phyloP scores from a whole-genome alignment of 1,140 invertebrate genomes.

The Papilio helenus region DNA sequence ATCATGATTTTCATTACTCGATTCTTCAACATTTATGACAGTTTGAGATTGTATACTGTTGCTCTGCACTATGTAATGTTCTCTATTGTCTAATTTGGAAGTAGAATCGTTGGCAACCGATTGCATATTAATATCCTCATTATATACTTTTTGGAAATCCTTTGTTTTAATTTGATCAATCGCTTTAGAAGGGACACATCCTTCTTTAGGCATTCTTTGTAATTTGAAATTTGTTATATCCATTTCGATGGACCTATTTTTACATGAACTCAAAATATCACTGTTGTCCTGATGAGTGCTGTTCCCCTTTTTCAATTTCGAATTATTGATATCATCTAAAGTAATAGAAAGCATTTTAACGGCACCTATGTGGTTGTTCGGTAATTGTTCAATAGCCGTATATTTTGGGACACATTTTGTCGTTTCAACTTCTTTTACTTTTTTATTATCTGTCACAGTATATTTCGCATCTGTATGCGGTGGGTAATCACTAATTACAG shows the following conservation, averaged over 20 bases:
- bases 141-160: neutral
- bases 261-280: neutral
- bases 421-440: neutral
- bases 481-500: neutral
- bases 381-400: neutral
- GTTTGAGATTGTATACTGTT: constrained; percentile 12
- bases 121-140: neutral
- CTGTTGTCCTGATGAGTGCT: neutral
- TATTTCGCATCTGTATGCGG: neutral
- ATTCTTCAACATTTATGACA: neutral
- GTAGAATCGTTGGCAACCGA: neutral
- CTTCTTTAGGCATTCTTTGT: neutral
- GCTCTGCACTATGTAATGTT: neutral
- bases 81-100: neutral
- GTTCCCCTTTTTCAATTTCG: neutral
- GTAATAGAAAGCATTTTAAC: neutral
- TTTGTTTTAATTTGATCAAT: neutral
- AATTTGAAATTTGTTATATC: neutral
- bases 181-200: neutral
- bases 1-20: neutral
- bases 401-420: neutral
- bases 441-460: neutral
- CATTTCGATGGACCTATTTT: neutral
- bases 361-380: neutral
- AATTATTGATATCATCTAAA: neutral